A percentile compares a stretch with the other conserved stretches of the same genome.
These are phyloP conservation scores for Alfaro cultratus DNA, from an alignment of 2,797 vertebrate genomes.

Conservation along the genomic window DNA sequence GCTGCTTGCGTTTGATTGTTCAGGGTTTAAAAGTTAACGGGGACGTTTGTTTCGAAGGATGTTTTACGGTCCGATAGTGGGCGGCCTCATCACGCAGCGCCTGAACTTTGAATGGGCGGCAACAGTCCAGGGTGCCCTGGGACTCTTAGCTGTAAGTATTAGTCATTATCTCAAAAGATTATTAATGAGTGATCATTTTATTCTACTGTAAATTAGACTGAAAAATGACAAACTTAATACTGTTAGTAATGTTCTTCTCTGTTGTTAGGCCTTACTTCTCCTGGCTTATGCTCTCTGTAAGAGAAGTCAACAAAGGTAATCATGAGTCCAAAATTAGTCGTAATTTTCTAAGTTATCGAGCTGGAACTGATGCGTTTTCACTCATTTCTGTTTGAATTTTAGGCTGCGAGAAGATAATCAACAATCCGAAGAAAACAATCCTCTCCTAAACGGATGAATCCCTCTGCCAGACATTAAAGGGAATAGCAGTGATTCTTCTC, in stretches of 20 bases:
- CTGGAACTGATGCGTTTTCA: not conserved
- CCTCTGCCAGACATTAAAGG: not conserved
- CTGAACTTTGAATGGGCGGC: slow-evolving; percentile 81
- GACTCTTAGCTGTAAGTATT: slow-evolving; percentile 75
- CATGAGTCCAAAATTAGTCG: not conserved
- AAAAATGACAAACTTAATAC: not conserved
- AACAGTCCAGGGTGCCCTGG: slow-evolving; percentile 70
- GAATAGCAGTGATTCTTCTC: slow-evolving; percentile 7
- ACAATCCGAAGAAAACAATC: slow-evolving; percentile 54
- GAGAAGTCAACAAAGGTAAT: slow-evolving; percentile 66
- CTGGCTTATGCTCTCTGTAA: slow-evolving; percentile 55
- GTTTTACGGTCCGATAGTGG: slow-evolving; percentile 82
- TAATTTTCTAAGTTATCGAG: not conserved
- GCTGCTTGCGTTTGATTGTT: not conserved
- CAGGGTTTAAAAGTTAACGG: not conserved
- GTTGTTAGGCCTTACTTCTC: slow-evolving; percentile 73
- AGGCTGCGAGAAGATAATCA: slow-evolving; percentile 30
- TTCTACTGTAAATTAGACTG: not conserved
- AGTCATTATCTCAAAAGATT: not conserved
- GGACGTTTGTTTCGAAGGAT: slow-evolving; percentile 60
- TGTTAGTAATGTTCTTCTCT: slow-evolving; percentile 13
- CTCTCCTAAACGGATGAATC: slow-evolving; percentile 57
- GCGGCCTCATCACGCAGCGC: slow-evolving; percentile 78
- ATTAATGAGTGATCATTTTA: not conserved
- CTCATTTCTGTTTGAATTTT: slow-evolving; percentile 25